Percentiles rank a stretch among this genome's conserved stretches.
Evolutionary conservation across 1,140 invertebrate genomes (phyloP).

Genomic region (Pygmarrhopalites habei): DNA sequence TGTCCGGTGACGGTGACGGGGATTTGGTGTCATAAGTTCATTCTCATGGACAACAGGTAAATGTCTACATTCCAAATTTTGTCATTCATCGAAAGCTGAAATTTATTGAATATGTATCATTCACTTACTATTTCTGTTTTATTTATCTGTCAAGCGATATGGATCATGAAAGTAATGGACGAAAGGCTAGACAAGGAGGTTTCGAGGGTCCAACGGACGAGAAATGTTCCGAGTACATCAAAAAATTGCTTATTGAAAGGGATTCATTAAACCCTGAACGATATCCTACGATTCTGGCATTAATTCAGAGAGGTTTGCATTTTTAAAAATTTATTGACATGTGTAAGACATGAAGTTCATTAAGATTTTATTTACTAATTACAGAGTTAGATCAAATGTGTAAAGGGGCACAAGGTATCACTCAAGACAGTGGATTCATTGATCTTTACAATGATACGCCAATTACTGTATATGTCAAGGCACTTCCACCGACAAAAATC

Average conservation of each 20-base stretch:
- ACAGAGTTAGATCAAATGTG: slow-evolving; percentile 18
- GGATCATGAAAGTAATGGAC: slow-evolving; percentile 3
- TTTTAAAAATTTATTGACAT: not conserved
- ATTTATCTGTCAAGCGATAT: no score
- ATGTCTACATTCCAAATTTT: no score
- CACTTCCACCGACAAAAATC: slow-evolving; percentile 25
- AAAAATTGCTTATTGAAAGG: slow-evolving; percentile 65
- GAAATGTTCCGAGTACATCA: slow-evolving; percentile 67
- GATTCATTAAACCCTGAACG: slow-evolving; percentile 59
- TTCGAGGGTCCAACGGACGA: slow-evolving; percentile 44
- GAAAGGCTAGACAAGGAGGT: not conserved
- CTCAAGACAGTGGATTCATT: slow-evolving; percentile 19
- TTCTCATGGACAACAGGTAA: no score
- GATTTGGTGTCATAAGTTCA: no score
- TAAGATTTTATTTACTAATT: slow-evolving; percentile 5
- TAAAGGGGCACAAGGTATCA: slow-evolving; percentile 18
- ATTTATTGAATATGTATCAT: no score
- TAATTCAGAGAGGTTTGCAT: slow-evolving; percentile 65
- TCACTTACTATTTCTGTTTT: no score
- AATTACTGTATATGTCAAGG: slow-evolving; percentile 24
- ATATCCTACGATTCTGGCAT: slow-evolving; percentile 58
- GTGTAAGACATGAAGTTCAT: not conserved
- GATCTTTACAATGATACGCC: slow-evolving; percentile 30
- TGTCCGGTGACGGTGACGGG: no score
- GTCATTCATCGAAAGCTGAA: no score